phyloP scores from a whole-genome alignment of 64 coral and sea anemone genomes.

The Acropora yongei region DNA sequence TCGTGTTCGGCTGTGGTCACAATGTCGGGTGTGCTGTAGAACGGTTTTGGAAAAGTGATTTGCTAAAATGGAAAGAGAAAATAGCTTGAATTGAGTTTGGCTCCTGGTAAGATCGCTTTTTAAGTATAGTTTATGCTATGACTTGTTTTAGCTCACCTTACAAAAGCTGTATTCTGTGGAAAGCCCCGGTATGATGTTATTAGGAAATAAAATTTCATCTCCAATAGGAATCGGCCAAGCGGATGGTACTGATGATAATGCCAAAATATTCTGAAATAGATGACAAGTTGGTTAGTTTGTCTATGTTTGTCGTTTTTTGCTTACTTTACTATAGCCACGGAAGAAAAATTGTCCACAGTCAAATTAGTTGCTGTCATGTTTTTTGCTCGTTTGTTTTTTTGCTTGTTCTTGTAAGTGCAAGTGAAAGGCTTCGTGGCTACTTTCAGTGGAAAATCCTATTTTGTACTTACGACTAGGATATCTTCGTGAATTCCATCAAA shows the following conservation, averaged over 20 bases:
- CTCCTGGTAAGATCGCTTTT: not conserved
- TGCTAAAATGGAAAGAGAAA: not conserved
- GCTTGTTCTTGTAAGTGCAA: too few species aligned
- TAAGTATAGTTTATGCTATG: not conserved
- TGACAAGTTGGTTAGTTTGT: not conserved
- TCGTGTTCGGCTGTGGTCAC: constrained; percentile 71
- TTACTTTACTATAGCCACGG: too few species aligned
- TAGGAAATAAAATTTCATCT: constrained; percentile 32
- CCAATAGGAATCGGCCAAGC: constrained; percentile 44
- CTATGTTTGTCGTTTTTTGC: too few species aligned
- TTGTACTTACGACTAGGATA: constrained; percentile 66
- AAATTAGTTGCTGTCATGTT: too few species aligned
- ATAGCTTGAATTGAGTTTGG: not conserved
- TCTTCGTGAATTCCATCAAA: constrained; percentile 77
- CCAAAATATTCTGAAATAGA: constrained; percentile 58
- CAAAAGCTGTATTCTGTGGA: constrained; percentile 74
- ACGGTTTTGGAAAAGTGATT: constrained; percentile 41
- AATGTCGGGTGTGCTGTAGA: constrained; percentile 60
- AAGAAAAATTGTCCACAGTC: too few species aligned
- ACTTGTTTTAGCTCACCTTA: constrained; percentile 25
- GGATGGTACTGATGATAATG: constrained; percentile 34
- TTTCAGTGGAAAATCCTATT: not conserved
- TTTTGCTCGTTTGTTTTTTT: too few species aligned
- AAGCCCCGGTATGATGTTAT: not conserved
- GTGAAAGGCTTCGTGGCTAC: too few species aligned